Conservation (phyloP, 2,888 invertebrate genomes). For the Lepidocyrtinus sp. region DNA sequence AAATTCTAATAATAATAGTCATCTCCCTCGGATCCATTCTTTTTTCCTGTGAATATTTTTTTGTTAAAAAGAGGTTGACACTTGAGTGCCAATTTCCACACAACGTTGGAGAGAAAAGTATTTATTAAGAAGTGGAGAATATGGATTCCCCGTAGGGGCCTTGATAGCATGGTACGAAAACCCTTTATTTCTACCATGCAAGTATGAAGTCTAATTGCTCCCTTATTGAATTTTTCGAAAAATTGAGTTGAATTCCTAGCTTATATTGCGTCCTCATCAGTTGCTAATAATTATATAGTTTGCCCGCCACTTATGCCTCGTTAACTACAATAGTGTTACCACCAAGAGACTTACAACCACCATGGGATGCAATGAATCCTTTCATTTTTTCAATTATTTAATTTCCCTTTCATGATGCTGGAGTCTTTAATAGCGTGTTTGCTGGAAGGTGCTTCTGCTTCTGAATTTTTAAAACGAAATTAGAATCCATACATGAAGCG, state of each 20-base stretch:
- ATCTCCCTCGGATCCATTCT: conserved; percentile 1
- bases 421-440: background rate
- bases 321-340: conserved; percentile 7
- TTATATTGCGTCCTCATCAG: conserved; percentile 23
- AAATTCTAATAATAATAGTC: no score
- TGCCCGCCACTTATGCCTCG: conserved; percentile 18
- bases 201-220: conserved; percentile 15
- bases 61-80: conserved; percentile 34
- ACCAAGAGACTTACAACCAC: conserved; percentile 10
- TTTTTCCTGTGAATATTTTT: conserved; percentile 1
- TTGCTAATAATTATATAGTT: conserved; percentile 52
- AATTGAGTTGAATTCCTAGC: background rate
- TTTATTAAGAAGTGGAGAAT: background rate
- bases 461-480: no score
- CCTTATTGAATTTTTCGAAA: background rate
- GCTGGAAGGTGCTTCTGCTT: no score
- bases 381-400: background rate
- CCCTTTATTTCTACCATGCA: background rate
- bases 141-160: background rate
- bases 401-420: background rate
- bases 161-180: background rate
- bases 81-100: conserved; percentile 20
- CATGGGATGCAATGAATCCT: background rate
- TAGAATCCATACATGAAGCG: no score
- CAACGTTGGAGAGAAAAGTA: background rate